Percentiles rank a stretch among this genome's conserved stretches.
Conservation (phyloP, 2,888 invertebrate genomes). For the Leucophenga maculata region DNA sequence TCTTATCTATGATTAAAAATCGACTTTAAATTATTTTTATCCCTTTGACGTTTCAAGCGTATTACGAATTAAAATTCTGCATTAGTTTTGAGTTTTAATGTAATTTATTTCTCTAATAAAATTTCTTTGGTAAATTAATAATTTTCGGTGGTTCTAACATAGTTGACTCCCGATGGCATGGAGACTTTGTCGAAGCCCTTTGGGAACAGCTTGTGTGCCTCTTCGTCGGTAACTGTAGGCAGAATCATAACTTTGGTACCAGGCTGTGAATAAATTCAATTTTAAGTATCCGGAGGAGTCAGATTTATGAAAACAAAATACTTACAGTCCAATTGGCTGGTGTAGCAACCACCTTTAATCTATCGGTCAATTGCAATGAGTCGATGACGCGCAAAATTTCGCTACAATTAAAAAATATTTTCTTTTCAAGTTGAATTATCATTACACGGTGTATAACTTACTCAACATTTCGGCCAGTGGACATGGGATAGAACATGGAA, state of each 20-base stretch:
- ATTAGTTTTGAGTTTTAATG: too few relatives aligned
- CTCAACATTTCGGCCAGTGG: slow-evolving; percentile 90
- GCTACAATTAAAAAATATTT: slow-evolving; percentile 74
- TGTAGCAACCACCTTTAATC: slow-evolving; percentile 82
- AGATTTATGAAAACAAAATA: slow-evolving; percentile 30
- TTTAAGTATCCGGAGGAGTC: not conserved
- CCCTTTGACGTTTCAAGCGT: too few relatives aligned
- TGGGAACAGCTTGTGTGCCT: slow-evolving; percentile 79
- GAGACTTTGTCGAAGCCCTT: slow-evolving; percentile 78
- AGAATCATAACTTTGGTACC: slow-evolving; percentile 87
- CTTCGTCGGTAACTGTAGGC: slow-evolving; percentile 79
- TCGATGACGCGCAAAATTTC: slow-evolving; percentile 89
- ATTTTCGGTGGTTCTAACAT: slow-evolving; percentile 82
- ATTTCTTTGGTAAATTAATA: slow-evolving; percentile 71
- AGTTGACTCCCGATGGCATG: slow-evolving; percentile 84
- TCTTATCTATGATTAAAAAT: too few relatives aligned
- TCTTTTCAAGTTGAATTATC: not conserved
- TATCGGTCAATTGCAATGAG: slow-evolving; percentile 84
- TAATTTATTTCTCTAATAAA: too few relatives aligned
- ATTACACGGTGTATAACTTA: slow-evolving; percentile 72
- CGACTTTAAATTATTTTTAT: too few relatives aligned
- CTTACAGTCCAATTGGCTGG: slow-evolving; percentile 89
- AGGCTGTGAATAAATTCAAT: slow-evolving; percentile 70
- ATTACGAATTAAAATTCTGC: too few relatives aligned
- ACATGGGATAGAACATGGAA: slow-evolving; percentile 87